Evolutionary conservation across 2,113 vertebrate species (phyloP).

Genomic region (Symphodus melops): DNA sequence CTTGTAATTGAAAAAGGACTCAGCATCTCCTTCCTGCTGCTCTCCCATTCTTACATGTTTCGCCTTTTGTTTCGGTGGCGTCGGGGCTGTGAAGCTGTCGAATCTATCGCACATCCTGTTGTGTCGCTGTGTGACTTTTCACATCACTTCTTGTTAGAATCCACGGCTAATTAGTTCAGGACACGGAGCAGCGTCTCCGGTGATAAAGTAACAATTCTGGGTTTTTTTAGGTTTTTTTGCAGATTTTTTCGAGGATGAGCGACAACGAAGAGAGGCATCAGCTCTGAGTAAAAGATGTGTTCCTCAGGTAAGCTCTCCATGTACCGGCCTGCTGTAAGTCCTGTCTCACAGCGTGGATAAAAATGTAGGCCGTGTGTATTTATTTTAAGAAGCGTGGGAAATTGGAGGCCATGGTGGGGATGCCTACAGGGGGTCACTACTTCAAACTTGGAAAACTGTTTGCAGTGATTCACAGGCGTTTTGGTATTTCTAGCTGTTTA

Average conservation of each 20-base stretch:
- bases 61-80: constrained; percentile 9
- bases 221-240: too few species aligned
- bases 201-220: neutral
- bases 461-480: too few species aligned
- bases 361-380: neutral
- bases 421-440: neutral
- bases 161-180: neutral
- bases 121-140: constrained; percentile 45
- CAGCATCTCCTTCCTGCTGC: constrained; percentile 1
- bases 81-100: constrained; percentile 35
- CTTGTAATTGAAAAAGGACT: neutral
- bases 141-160: constrained; percentile 2
- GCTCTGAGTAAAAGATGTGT: neutral
- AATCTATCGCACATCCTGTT: constrained; percentile 44
- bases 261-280: too few species aligned
- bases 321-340: neutral
- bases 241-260: too few species aligned
- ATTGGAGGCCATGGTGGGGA: neutral
- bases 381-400: neutral
- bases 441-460: neutral
- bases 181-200: neutral
- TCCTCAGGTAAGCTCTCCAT: neutral
- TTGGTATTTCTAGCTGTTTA: too few species aligned
- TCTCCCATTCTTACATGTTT: neutral
- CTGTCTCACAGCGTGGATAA: neutral